Evolutionary conservation across 1,140 invertebrate genomes (phyloP).

Genomic region (Galleria mellonella): DNA sequence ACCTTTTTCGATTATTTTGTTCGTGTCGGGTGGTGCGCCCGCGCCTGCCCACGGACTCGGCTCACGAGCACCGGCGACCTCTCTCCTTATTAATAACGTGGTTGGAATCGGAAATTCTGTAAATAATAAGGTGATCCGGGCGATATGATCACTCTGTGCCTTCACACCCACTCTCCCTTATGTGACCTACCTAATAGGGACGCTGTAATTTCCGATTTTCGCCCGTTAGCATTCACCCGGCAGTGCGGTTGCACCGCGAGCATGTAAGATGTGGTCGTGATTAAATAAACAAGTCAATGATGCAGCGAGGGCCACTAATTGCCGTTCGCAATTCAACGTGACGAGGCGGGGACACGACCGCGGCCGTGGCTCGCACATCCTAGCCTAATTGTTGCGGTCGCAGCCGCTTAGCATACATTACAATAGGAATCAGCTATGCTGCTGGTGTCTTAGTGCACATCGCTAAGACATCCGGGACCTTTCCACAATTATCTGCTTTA

Average conservation of each 20-base stretch:
- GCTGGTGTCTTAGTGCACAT: slow-evolving; percentile 39
- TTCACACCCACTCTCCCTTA: slow-evolving; percentile 6
- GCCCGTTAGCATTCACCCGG: slow-evolving; percentile 24
- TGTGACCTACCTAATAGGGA: slow-evolving; percentile 14
- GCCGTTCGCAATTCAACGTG: slow-evolving; percentile 34
- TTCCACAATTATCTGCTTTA: slow-evolving; percentile 11
- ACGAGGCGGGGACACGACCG: slow-evolving; percentile 35
- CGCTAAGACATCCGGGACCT: slow-evolving; percentile 20
- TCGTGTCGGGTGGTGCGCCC: slow-evolving; percentile 25
- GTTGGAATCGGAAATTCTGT: slow-evolving; percentile 41
- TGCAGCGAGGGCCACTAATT: slow-evolving; percentile 42
- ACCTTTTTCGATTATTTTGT: slow-evolving; percentile 66
- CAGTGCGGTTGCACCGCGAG: slow-evolving; percentile 15
- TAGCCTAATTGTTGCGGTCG: slow-evolving; percentile 59
- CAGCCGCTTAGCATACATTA: slow-evolving; percentile 60
- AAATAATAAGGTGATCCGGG: slow-evolving; percentile 14
- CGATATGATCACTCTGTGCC: neutral
- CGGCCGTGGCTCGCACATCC: slow-evolving; percentile 29
- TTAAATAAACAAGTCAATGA: slow-evolving; percentile 28
- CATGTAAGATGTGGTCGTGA: slow-evolving; percentile 52
- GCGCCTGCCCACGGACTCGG: slow-evolving; percentile 29
- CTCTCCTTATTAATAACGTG: slow-evolving; percentile 62
- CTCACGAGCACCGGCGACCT: slow-evolving; percentile 34
- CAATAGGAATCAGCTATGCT: slow-evolving; percentile 50
- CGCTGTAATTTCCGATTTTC: slow-evolving; percentile 2